Evolutionary conservation across 64 coral and sea anemone genomes (phyloP).

Genomic region (Pachyseris speciosa): DNA sequence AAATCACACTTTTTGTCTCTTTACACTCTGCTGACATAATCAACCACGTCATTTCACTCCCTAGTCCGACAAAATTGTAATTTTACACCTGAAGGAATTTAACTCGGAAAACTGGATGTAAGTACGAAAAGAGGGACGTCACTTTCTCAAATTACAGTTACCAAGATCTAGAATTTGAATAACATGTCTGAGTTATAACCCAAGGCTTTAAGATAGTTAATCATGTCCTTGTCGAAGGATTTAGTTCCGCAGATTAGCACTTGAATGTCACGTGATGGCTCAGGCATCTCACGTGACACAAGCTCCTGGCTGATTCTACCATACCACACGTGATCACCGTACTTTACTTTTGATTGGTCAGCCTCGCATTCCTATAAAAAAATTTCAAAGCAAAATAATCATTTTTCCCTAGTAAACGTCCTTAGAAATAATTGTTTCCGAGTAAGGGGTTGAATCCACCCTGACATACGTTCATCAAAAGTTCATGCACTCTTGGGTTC

Average conservation of each 20-base stretch:
- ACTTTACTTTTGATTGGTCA: slow-evolving; percentile 55
- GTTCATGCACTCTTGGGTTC: too few species aligned
- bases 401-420: too few species aligned
- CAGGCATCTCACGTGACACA: slow-evolving; percentile 61
- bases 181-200: slow-evolving; percentile 73
- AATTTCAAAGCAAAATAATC: background rate
- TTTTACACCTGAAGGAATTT: too few species aligned
- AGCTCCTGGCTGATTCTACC: slow-evolving; percentile 73
- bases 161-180: slow-evolving; percentile 66
- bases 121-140: too few species aligned
- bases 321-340: slow-evolving; percentile 74
- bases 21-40: too few species aligned
- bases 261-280: slow-evolving; percentile 40
- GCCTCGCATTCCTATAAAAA: slow-evolving; percentile 27
- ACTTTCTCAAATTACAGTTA: background rate
- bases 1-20: too few species aligned
- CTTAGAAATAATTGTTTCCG: too few species aligned
- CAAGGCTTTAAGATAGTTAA: slow-evolving; percentile 65
- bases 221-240: slow-evolving; percentile 98
- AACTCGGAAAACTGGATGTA: too few species aligned
- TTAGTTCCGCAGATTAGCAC: slow-evolving; percentile 88
- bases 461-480: too few species aligned
- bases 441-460: too few species aligned
- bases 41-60: too few species aligned
- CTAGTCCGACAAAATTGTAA: too few species aligned